Base-by-base conservation (phyloP, 2,113 vertebrate species). In the Thamnaconus septentrionalis region DNA sequence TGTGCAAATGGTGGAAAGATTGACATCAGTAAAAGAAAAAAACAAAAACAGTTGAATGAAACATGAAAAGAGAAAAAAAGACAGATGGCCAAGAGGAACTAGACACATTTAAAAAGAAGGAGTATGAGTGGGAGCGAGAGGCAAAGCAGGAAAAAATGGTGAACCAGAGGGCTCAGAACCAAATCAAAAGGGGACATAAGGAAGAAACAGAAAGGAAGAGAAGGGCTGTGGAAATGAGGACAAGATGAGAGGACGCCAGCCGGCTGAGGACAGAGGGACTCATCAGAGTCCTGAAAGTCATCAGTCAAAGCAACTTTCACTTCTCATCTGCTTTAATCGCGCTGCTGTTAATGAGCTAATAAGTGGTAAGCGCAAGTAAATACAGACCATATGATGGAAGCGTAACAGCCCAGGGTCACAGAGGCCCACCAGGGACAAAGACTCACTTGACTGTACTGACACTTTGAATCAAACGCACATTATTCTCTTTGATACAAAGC, bases 401-500 rank as follows among this genome's bases (percentile, higher is more conserved):
- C 51, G 45, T 65, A 71, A 66, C 72, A 79, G 75, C 78, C 54
- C 9, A 4, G 11, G 41, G 78, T 64, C 54, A 74, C 11, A 45
- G 52, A 71, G 31, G 69, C 71, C 61, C 73, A 66, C 59, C 53
- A 31, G 62, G 74, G 63, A 77, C 48, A 18, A 7, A 40, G 42
- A 56, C 10, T 5, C 61, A 51, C 58, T 53, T 51, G 65, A 71
- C 64, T 51, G 53, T 10, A 69, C 46, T 44, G 52, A 79, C 57
- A 68, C 47, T 68, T 66, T 76, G 68, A 67, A 78, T 82, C 71
- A 81, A 81, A 81, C 73, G 66, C 54, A 50, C 18, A 64, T 59
- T 71, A 75, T 85, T 85, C 76, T 62, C 79, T 85, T 75, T 72
- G 56, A 77, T 79, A 53, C 41, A 52, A 76, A 48, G 59, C 10